Percentiles rank a stretch among this genome's conserved stretches.
phyloP scores from a whole-genome alignment of 2,113 vertebrate genomes.

The Odobenus rosmarus region DNA sequence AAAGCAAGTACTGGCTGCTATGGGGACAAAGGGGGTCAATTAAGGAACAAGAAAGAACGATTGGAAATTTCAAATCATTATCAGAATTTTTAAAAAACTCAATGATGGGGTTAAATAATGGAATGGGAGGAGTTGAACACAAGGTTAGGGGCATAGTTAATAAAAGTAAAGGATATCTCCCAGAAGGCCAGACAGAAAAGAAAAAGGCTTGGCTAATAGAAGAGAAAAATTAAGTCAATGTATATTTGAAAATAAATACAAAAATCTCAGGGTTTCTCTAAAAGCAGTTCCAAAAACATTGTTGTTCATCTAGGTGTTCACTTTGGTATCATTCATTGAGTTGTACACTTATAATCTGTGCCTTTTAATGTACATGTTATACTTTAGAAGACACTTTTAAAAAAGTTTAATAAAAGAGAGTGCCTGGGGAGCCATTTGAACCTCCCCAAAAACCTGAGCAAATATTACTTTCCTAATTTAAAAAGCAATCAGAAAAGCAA shows the following conservation, averaged over 20 bases:
- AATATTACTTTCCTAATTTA: conserved; percentile 26
- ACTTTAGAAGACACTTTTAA: not conserved
- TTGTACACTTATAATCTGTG: not conserved
- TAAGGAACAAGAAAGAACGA: not conserved
- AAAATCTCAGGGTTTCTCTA: not conserved
- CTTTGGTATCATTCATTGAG: conserved; percentile 8
- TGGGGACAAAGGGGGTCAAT: not conserved
- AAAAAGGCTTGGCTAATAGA: not conserved
- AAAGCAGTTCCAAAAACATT: not conserved
- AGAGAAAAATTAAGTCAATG: not conserved
- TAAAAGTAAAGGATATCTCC: not conserved
- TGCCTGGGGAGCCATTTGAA: not conserved
- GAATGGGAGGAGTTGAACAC: not conserved
- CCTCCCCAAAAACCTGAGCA: not conserved
- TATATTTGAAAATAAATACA: not conserved
- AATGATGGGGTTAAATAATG: not conserved
- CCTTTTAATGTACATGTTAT: not conserved
- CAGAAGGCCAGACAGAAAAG: not conserved
- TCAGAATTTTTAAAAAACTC: not conserved
- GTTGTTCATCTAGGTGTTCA: not conserved
- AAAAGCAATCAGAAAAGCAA: conserved; percentile 49
- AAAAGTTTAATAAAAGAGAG: conserved; percentile 29
- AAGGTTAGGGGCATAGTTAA: not conserved
- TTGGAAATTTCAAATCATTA: not conserved
- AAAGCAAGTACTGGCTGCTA: not conserved